phyloP scores from a whole-genome alignment of 1,140 invertebrate species.

The Ceratina australensis region DNA sequence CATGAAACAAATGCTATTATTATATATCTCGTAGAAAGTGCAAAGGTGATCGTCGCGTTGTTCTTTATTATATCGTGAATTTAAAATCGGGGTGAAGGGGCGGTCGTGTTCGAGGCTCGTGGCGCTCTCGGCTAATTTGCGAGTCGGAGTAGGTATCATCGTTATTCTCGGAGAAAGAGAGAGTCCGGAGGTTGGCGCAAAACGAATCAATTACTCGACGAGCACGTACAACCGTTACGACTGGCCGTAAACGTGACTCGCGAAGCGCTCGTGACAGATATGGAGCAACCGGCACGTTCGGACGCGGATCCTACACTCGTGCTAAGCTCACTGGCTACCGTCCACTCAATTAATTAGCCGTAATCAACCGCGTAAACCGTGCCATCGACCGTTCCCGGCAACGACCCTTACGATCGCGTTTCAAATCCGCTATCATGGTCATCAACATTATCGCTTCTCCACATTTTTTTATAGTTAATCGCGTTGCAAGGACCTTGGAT shows the following conservation, averaged over 20 bases:
- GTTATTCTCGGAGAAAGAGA: constrained; percentile 31
- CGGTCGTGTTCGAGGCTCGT: neutral
- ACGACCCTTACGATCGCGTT: no score
- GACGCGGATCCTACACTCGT: constrained; percentile 21
- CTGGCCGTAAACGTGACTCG: constrained; percentile 70
- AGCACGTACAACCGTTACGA: constrained; percentile 66
- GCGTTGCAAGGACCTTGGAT: no score
- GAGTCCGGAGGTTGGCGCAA: constrained; percentile 50
- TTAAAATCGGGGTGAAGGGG: no score
- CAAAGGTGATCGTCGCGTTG: no score
- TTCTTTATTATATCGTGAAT: no score
- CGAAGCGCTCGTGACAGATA: constrained; percentile 69
- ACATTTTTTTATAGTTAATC: no score
- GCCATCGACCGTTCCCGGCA: no score
- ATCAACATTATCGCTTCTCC: no score
- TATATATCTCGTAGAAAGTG: no score
- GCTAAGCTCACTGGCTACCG: neutral
- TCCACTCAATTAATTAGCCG: constrained; percentile 74
- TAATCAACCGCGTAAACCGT: constrained; percentile 63
- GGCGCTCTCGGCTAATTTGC: neutral
- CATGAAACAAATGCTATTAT: no score
- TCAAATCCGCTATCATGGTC: no score
- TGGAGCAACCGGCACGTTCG: constrained; percentile 59
- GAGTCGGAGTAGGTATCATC: constrained; percentile 14
- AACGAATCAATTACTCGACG: constrained; percentile 70